A percentile compares a stretch with the other conserved stretches of the same genome.
phyloP scores from a whole-genome alignment of 1,140 invertebrate genomes.

The Plectrocnemia conspersa region DNA sequence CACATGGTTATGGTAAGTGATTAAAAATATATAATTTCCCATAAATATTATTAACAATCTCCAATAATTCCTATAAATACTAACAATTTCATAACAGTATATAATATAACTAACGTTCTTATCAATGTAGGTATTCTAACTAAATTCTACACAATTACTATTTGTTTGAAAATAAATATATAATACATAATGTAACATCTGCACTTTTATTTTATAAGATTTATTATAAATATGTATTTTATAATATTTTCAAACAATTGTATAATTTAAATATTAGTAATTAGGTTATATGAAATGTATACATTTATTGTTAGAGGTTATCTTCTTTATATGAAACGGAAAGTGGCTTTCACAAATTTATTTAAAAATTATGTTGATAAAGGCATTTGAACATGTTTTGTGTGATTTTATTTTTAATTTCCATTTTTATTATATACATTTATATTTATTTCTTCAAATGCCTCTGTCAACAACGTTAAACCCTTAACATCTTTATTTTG shows the following conservation, averaged over 20 bases:
- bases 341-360: conserved; percentile 35
- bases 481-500: conserved; percentile 11
- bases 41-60: too few relatives aligned
- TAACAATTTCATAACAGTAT: too few relatives aligned
- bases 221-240: not conserved
- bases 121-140: too few relatives aligned
- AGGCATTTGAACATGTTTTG: conserved; percentile 7
- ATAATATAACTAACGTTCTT: too few relatives aligned
- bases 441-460: conserved; percentile 2
- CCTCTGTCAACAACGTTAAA: conserved; percentile 2
- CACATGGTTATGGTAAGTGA: too few relatives aligned
- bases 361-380: conserved; percentile 4
- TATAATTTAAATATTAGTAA: not conserved
- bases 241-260: not conserved
- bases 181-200: too few relatives aligned
- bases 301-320: not conserved
- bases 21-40: too few relatives aligned
- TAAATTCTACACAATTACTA: too few relatives aligned
- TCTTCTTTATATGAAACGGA: conserved; percentile 22
- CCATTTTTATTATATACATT: not conserved
- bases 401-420: too few relatives aligned
- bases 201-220: not conserved
- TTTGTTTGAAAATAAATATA: too few relatives aligned
- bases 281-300: not conserved
- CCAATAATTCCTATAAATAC: too few relatives aligned